Base-by-base conservation (phyloP, 64 coral and sea anemone species). In the Montipora sp. region DNA sequence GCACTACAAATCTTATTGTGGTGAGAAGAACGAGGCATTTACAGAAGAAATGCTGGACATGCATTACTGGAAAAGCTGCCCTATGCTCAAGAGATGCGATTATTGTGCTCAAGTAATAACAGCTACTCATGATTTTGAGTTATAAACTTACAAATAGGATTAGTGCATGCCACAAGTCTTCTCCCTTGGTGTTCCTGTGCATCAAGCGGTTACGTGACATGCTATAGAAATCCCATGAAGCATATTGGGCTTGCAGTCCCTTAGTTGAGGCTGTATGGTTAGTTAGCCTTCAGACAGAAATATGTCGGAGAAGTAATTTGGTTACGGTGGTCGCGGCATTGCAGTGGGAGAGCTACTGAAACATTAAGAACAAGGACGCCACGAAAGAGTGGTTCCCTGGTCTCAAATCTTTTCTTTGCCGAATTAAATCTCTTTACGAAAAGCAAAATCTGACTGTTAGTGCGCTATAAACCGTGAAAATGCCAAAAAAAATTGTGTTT, bases 41-140 rank as follows among this genome's bases (percentile, higher is more conserved):
- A 98, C 97, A 0, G 97, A 98, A 60, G 97, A 98, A 24, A 91
- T 96, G 48, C 85, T 98, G 22, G 97, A 98, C 45, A 84, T 95
- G 13, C 97, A 98, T 75, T 98, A 98, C 88, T 98, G 97, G 97
- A 98, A 96, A 55, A 94, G 83, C 68, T 98, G 97, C 68, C 97
- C 97, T 1, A 98, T 98, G 94, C 81, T 98, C 12, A 98, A 96
- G 67, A 78, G 97, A 78, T 98, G 97, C n/a, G 89, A 93, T 9
- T 92, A 98, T 16, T 98, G 97, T 70, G 89, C 97, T 36, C 97
- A 98, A 94, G 97, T 98, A 77, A 88, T 67, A 16, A 58, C 23
- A 87, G 11, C 36, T 71, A 22, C 15, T 67, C 63, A 14, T 67
- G 11, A 14, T 67, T 12, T 16, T 67, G 11, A 24, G 23, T 24